A percentile compares a stretch with the other conserved stretches of the same genome.
phyloP scores from a whole-genome alignment of 1,140 invertebrate species.

The Chymomyza costata region DNA sequence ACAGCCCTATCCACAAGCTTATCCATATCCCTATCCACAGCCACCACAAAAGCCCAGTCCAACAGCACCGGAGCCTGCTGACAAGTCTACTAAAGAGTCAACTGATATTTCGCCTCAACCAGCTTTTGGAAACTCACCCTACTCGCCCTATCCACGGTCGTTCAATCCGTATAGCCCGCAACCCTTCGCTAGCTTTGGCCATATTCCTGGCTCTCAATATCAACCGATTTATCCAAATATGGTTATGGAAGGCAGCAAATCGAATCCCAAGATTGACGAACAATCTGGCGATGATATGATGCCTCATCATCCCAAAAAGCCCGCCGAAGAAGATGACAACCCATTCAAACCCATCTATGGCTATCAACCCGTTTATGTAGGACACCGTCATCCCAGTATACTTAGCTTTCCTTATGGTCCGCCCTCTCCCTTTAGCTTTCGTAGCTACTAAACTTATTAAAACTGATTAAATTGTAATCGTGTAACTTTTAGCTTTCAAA shows the following conservation, averaged over 20 bases:
- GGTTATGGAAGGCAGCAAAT: not conserved
- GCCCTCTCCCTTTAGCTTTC: constrained; percentile 33
- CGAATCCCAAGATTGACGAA: not conserved
- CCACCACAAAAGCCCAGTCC: not conserved
- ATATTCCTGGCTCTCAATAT: constrained; percentile 4
- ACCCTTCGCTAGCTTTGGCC: constrained; percentile 5
- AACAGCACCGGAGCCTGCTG: too few species aligned
- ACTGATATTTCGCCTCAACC: constrained; percentile 5
- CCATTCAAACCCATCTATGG: too few species aligned
- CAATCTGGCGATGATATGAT: too few species aligned
- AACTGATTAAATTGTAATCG: constrained; percentile 5
- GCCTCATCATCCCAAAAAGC: not conserved
- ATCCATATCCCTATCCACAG: not conserved
- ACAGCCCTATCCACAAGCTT: not conserved
- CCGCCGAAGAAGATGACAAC: too few species aligned
- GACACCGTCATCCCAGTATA: constrained; percentile 23
- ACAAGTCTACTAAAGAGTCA: constrained; percentile 6
- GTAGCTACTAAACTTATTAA: constrained; percentile 16
- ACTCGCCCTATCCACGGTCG: constrained; percentile 24
- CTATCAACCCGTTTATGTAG: constrained; percentile 28
- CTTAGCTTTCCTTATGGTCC: constrained; percentile 20
- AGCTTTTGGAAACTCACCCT: constrained; percentile 21
- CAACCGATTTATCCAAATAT: not conserved
- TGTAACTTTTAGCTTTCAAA: constrained; percentile 5
- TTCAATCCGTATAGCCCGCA: not conserved